phyloP scores from a whole-genome alignment of 2,797 vertebrate species.

The Graptemys geographica region DNA sequence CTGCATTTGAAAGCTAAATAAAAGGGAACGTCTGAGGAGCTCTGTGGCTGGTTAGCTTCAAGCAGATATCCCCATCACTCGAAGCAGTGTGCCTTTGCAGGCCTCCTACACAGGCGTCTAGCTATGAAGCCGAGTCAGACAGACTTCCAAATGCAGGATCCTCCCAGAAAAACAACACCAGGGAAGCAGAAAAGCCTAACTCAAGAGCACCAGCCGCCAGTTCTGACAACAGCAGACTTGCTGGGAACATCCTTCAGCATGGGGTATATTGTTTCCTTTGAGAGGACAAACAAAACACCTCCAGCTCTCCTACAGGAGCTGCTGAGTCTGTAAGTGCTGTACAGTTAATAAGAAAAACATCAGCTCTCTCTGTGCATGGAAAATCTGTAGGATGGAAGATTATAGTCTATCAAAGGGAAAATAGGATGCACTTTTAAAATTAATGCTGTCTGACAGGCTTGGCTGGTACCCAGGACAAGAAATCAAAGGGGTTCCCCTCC shows the following conservation, averaged over 20 bases:
- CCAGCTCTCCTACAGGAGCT: accelerated
- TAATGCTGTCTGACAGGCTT: not conserved
- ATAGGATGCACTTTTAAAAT: not conserved
- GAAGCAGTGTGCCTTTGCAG: not conserved
- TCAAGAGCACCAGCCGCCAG: not conserved
- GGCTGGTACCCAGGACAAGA: accelerated
- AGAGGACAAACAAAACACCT: accelerated
- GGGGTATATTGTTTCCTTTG: accelerated
- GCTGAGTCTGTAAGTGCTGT: accelerated
- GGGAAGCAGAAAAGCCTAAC: not conserved
- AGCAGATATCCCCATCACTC: accelerated
- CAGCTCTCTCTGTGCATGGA: accelerated
- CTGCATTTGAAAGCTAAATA: not conserved
- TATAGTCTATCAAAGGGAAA: accelerated
- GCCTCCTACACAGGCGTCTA: accelerated
- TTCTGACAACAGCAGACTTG: not conserved
- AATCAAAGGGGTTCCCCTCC: not conserved
- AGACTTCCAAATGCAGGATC: accelerated
- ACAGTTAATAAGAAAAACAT: not conserved
- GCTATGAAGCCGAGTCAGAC: accelerated
- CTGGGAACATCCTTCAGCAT: accelerated
- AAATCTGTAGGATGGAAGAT: not conserved
- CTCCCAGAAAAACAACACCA: not conserved
- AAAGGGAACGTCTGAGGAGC: not conserved
- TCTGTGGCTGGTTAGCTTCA: not conserved